Base-by-base conservation (phyloP, 1,140 invertebrate species). In the Scylla paramamosain region DNA sequence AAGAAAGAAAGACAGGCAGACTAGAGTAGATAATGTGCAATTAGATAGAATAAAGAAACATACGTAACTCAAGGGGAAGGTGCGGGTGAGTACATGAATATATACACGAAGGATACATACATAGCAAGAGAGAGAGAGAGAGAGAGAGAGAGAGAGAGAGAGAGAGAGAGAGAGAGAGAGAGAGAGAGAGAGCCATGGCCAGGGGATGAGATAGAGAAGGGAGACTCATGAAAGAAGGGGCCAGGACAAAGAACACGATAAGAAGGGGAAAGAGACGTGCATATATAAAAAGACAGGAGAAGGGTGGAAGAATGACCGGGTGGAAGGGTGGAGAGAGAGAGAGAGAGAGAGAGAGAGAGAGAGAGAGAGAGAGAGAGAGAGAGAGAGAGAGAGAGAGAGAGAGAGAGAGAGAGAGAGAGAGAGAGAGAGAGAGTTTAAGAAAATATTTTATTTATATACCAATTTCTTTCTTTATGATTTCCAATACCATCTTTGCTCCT, bases 261-360 rank as follows among this genome's bases (percentile, higher is more conserved):
- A 77, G 67, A 77, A 77, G 67, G 67, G 67, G 67, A 77, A 77
- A 77, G 67, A 77, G 67, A 77, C 67, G 67, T 77, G 67, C 67
- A 77, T 77, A n/a, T 77, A 77, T 77, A 77, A 77, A 59, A 77
- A 77, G 67, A 77, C 67, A 77, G 67, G 67, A 25, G 67, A 77
- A 77, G 67, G 67, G 67, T 77, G 67, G 67, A 77, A 77, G 67
- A 77, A 77, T 77, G 67, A 77, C 67, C 67, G 67, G 67, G 67
- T 77, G 67, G 67, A 77, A 77, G 67, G 25, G 67, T 67, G 25
- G 67, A 77, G 67, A 77, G 67, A 77, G 67, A 77, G 67, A 77
- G 67, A 77, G 67, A 77, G 67, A 77, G 67, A 77, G 67, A 77
- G 67, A 77, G 25, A 59, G 25, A 77, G 67, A 77, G 67, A 77